Base-by-base conservation (phyloP, 1,140 invertebrate species). In the Stegodyphus dumicola region DNA sequence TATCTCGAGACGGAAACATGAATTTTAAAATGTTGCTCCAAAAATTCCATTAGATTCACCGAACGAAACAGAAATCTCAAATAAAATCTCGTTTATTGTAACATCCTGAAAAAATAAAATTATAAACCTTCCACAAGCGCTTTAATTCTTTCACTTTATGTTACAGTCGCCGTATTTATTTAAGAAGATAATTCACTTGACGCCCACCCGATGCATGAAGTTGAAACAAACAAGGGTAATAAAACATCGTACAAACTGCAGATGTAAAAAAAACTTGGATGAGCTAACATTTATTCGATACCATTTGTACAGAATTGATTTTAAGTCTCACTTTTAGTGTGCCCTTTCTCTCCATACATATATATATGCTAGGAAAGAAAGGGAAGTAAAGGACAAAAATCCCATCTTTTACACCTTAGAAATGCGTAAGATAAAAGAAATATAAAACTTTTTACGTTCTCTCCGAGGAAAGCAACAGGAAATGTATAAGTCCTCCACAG, bases 71-170 rank as follows among this genome's bases (percentile, higher is more conserved):
- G n/a, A 65, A 75, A 76, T 84, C 81, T 69, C 18, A 77, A 76
- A 84, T 84, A 51, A 56, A 84, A 84, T 76, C 81, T 84, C 64
- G 73, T 84, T 84, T 84, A 84, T 84, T 76, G 81, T 54, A 71
- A 74, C 70, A 64, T 52, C 56, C 54, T 33, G 48, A 76, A 84
- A 60, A 51, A 76, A 84, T 66, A 69, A 84, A 84, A 84, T 76
- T 76, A 76, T 10, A 84, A 84, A 69, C 65, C 69, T 51, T 51
- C 15, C n/a, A 6, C 48, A 18, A 10, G 51, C 33, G 54, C 70
- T 48, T 69, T 84, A 84, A 84, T 84, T 84, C 60, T 33, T 76
- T 52, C 73, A 76, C 56, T 76, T 76, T 53, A 75, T 52, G 56
- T 18, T 54, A 65, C 67, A 79, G 48, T 79, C 69, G 54, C 53